These are phyloP conservation scores for Brenthis daphne DNA, from an alignment of 2,888 invertebrate genomes.

Conservation along the genomic window DNA sequence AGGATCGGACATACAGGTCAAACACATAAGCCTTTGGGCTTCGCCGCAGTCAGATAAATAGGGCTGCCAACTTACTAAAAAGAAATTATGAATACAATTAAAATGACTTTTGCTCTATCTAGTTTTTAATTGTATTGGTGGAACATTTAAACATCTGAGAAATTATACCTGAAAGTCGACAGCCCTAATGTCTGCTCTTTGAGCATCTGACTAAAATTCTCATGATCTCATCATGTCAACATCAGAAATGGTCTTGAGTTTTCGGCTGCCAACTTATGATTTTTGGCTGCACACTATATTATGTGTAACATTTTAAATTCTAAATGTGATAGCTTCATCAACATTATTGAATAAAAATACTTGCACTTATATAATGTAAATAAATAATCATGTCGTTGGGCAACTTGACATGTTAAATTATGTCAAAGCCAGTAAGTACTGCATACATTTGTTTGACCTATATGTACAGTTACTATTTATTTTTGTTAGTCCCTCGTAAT, in stretches of 20 bases:
- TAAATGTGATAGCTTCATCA: constrained; percentile 20
- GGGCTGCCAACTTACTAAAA: no score
- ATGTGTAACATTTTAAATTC: constrained; percentile 17
- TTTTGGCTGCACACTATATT: constrained; percentile 18
- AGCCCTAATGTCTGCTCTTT: no score
- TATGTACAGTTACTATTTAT: no score
- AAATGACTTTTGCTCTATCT: no score
- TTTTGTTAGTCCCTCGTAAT: background rate
- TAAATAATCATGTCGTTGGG: constrained; percentile 3
- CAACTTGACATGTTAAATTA: constrained; percentile 1
- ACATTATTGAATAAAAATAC: constrained; percentile 2
- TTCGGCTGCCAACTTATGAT: constrained; percentile 19
- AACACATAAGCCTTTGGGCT: no score
- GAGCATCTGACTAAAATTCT: background rate
- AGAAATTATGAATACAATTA: no score
- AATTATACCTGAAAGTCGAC: no score
- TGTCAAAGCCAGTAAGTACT: background rate
- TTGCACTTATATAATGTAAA: constrained; percentile 12
- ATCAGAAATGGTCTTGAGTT: constrained; percentile 1
- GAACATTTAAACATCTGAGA: no score
- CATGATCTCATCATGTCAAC: constrained; percentile 4
- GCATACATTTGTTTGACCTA: no score
- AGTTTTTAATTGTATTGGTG: no score
- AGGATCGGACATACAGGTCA: no score
- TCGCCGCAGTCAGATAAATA: no score